These are phyloP conservation scores for Stenchaetothrips biformis DNA, from an alignment of 2,888 invertebrate species.

Conservation along the genomic window DNA sequence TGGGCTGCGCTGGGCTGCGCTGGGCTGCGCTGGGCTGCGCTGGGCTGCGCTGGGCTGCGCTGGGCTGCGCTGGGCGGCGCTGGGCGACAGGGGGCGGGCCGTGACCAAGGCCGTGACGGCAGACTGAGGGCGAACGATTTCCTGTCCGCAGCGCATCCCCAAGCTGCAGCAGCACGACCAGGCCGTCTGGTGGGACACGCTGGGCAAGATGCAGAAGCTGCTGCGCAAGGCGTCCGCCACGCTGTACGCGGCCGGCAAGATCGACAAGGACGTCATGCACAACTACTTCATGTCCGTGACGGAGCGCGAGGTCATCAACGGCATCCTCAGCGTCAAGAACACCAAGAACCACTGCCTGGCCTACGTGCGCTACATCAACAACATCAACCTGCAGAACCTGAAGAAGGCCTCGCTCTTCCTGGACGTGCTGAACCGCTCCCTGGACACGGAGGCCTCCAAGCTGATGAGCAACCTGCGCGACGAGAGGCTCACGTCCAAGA, in stretches of 20 bases:
- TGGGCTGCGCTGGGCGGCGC: not conserved
- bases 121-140: not conserved
- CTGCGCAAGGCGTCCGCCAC: conserved; percentile 86
- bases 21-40: not conserved
- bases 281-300: conserved; percentile 99
- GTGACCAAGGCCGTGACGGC: not conserved
- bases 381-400: conserved; percentile 91
- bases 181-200: conserved; percentile 95
- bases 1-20: not conserved
- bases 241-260: conserved; percentile 75
- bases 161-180: conserved; percentile 95
- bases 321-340: conserved; percentile 86
- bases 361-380: conserved; percentile 92
- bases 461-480: conserved; percentile 84
- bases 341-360: conserved; percentile 94
- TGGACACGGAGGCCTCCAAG: conserved; percentile 90
- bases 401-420: conserved; percentile 92
- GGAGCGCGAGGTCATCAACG: conserved; percentile 95
- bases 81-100: not conserved
- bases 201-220: conserved; percentile 90
- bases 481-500: conserved; percentile 80
- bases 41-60: not conserved
- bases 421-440: conserved; percentile 84
- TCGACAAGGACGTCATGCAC: conserved; percentile 90
- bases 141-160: conserved; percentile 69